Evolutionary conservation across 1,140 invertebrate species (phyloP).

Genomic region (Alviniconcha marisindica): DNA sequence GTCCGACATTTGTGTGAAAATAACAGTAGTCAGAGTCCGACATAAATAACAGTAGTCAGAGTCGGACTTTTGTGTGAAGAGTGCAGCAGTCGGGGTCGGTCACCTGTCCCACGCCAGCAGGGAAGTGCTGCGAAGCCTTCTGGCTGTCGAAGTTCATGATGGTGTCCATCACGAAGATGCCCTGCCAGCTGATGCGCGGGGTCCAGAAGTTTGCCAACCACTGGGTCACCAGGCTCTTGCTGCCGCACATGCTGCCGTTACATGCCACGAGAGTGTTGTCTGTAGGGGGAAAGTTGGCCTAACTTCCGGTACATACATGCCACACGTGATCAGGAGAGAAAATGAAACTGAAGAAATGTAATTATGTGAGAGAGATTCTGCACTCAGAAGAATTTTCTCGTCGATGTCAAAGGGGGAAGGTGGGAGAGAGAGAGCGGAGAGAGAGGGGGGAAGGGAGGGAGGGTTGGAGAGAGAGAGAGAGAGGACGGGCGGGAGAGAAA

Average conservation of each 20-base stretch:
- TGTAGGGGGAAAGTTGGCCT: background rate
- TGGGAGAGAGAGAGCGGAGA: no score
- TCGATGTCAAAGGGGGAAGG: no score
- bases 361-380: no score
- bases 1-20: background rate
- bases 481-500: no score
- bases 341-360: no score
- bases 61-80: background rate
- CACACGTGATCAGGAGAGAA: no score
- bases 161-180: conserved; percentile 49
- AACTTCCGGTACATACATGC: no score
- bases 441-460: no score
- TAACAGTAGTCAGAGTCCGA: background rate
- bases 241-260: background rate
- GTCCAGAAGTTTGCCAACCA: conserved; percentile 1
- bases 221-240: background rate
- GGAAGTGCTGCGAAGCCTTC: conserved; percentile 40
- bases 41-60: background rate
- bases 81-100: background rate
- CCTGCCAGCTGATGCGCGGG: conserved; percentile 13
- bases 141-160: conserved; percentile 48
- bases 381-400: no score
- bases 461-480: no score
- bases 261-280: background rate
- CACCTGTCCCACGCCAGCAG: background rate